Evolutionary conservation across 2,888 invertebrate genomes (phyloP).

Genomic region (Chelonus formosanus): DNA sequence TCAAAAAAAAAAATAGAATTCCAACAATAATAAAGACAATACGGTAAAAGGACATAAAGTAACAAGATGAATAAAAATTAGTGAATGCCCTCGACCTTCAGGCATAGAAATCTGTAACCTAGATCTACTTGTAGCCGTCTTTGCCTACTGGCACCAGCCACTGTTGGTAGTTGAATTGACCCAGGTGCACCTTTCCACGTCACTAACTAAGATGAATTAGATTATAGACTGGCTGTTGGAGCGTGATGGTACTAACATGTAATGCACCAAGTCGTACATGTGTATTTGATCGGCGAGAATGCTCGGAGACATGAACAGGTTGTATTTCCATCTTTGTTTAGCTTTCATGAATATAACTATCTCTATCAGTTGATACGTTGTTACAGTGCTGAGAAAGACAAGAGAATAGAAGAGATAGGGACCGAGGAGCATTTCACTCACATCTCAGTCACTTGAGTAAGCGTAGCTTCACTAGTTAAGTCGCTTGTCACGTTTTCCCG

Average conservation of each 20-base stretch:
- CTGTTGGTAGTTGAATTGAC: neutral
- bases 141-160: neutral
- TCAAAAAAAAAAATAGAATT: neutral
- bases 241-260: constrained; percentile 4
- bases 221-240: neutral
- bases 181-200: constrained; percentile 9
- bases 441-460: constrained; percentile 4
- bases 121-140: constrained; percentile 55
- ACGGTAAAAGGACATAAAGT: constrained; percentile 5
- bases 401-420: constrained; percentile 19
- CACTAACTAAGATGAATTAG: constrained; percentile 21
- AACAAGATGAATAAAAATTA: constrained; percentile 4
- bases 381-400: neutral
- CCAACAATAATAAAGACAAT: neutral
- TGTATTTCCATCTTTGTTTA: neutral
- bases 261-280: constrained; percentile 1
- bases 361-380: constrained; percentile 19
- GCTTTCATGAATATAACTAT: neutral
- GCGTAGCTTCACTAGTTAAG: neutral
- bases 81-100: constrained; percentile 56
- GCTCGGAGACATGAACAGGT: constrained; percentile 10
- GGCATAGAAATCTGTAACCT: constrained; percentile 62
- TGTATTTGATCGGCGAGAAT: constrained; percentile 23
- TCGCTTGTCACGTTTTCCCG: constrained; percentile 9
- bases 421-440: constrained; percentile 25